These are phyloP conservation scores for Mungos mungo DNA, from an alignment of 2,113 vertebrate species.

Conservation along the genomic window DNA sequence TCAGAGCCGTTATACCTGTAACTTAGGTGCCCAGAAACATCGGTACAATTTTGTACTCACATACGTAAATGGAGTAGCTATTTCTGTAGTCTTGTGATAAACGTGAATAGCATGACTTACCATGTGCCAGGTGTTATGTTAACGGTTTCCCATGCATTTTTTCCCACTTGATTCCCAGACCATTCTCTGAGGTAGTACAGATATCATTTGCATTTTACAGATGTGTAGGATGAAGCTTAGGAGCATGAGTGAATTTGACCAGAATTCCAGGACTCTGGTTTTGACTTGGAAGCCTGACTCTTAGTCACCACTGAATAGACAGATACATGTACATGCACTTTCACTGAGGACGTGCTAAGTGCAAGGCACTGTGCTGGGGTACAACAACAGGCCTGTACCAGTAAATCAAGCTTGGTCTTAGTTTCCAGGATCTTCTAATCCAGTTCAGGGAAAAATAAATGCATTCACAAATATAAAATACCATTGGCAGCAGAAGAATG, in stretches of 20 bases:
- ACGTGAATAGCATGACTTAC: background rate
- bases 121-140: background rate
- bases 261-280: background rate
- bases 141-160: background rate
- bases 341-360: background rate
- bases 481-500: too few species aligned
- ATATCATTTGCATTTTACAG: background rate
- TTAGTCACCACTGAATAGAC: background rate
- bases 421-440: background rate
- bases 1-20: background rate
- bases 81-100: background rate
- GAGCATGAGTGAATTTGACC: background rate
- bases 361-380: background rate
- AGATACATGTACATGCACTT: background rate
- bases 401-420: background rate
- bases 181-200: background rate
- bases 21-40: background rate
- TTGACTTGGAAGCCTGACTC: background rate
- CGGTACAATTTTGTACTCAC: background rate
- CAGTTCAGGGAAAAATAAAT: background rate
- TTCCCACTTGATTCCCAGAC: background rate
- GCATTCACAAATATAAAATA: background rate
- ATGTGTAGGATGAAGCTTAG: background rate
- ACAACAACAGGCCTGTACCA: accelerated
- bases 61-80: background rate